These are phyloP conservation scores for Larimichthys crocea DNA, from an alignment of 2,113 vertebrate genomes.

Conservation along the genomic window DNA sequence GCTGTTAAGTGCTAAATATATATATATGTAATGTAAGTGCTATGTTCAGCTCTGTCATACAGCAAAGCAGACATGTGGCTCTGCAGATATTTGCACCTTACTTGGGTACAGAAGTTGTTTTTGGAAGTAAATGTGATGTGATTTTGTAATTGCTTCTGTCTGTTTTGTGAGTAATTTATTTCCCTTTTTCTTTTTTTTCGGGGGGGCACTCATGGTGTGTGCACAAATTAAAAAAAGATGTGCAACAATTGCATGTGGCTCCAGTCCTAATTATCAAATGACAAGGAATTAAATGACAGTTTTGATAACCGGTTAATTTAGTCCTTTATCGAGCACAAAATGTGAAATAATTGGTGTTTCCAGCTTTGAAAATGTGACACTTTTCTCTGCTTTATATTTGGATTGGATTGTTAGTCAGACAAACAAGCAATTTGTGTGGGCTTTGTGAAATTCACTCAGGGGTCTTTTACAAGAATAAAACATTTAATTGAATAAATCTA, in stretches of 20 bases:
- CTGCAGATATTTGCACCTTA: background rate
- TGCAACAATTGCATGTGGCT: background rate
- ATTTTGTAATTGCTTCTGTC: background rate
- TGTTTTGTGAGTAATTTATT: background rate
- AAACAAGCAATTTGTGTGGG: background rate
- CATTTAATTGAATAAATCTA: background rate
- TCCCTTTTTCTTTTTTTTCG: background rate
- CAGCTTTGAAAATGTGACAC: background rate
- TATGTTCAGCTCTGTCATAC: constrained; percentile 7
- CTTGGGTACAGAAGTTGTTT: background rate
- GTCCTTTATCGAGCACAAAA: background rate
- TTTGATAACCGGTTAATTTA: background rate
- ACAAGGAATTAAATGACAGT: background rate
- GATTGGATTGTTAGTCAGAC: background rate
- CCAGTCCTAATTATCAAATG: background rate
- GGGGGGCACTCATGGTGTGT: background rate
- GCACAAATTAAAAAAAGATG: background rate
- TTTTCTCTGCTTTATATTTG: background rate
- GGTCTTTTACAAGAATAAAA: background rate
- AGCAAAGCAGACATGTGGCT: background rate
- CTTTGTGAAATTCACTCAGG: background rate
- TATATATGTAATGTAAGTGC: background rate
- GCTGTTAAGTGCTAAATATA: constrained; percentile 1
- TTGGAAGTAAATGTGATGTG: background rate
- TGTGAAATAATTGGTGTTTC: background rate